Base-by-base conservation (phyloP, 1,140 invertebrate genomes). In the Drosophila quadrilineata region DNA sequence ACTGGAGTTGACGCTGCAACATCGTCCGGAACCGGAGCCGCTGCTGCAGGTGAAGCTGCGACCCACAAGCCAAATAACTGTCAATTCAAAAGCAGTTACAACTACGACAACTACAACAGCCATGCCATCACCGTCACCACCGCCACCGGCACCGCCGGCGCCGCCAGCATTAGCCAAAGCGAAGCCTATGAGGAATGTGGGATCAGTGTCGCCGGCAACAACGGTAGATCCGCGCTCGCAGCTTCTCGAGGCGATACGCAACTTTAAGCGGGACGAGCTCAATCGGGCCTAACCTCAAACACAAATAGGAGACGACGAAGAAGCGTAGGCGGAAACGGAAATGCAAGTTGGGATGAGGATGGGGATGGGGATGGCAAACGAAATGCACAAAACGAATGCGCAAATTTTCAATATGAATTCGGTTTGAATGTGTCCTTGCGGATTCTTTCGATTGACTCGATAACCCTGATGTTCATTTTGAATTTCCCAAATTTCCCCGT, bases 231-330 rank as follows among this genome's bases (percentile, higher is more conserved):
- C 93, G 0, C 91, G 94, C 31, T 92, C 94, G 56, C 91, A 93
- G 67, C 88, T 96, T 4, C 87, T 96, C 70, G 91, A 93, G n/a
- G 93, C 94, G 5, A 96, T 96, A 62, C 90, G 94, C 63, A 93
- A 92, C 73, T 95, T 95, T 4, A 90, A 90, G 41, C 76, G 75
- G 2, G 77, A 89, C 1, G 64, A 87, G 45, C 67, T 89, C 6
- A 88, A 87, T 46, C 70, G 72, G 21, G 66, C 69, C 41, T 88
- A 31, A 75, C 57, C 3, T 10, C 38, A 19, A 9, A 10, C 10
- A 35, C n/a, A 2, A 38, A 48, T 31, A 5, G 9, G 10, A 41
- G 19, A 41, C 9, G 24, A 4, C 3, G 6, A 19, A 5, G 9
- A 22, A 31, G 5, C 22, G 12, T 17, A 31, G n/a, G 10, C n/a